These are phyloP conservation scores for Melanophora roralis DNA, from an alignment of 2,888 invertebrate species.

Conservation along the genomic window DNA sequence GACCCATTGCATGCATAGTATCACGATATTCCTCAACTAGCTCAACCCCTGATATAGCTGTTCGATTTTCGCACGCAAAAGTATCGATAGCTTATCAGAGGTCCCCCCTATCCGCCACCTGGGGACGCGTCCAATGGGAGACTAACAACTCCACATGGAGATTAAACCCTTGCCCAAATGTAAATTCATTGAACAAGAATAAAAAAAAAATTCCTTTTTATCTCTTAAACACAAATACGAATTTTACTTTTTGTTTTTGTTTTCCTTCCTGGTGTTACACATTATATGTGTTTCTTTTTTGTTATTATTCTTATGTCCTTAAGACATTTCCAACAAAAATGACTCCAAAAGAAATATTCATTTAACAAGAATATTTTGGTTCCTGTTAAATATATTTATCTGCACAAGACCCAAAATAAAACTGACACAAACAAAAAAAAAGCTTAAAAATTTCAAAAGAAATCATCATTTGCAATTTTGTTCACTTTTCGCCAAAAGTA, in stretches of 20 bases:
- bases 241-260: neutral
- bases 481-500: too few relatives aligned
- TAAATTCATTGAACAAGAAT: slow-evolving; percentile 1
- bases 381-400: slow-evolving; percentile 2
- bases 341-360: neutral
- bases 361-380: neutral
- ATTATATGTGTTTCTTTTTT: slow-evolving; percentile 21
- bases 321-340: neutral
- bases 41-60: too few relatives aligned
- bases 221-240: neutral
- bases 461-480: too few relatives aligned
- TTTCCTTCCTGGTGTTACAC: neutral
- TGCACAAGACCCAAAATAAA: neutral
- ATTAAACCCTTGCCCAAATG: too few relatives aligned
- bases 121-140: too few relatives aligned
- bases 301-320: neutral
- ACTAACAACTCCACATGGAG: too few relatives aligned
- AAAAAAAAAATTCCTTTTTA: neutral
- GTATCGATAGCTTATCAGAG: too few relatives aligned
- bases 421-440: neutral
- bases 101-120: too few relatives aligned
- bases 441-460: too few relatives aligned
- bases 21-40: too few relatives aligned
- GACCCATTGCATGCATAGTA: too few relatives aligned
- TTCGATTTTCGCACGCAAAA: too few relatives aligned